These are phyloP conservation scores for Pseudoatta argentina DNA, from an alignment of 1,140 invertebrate genomes.

Conservation along the genomic window DNA sequence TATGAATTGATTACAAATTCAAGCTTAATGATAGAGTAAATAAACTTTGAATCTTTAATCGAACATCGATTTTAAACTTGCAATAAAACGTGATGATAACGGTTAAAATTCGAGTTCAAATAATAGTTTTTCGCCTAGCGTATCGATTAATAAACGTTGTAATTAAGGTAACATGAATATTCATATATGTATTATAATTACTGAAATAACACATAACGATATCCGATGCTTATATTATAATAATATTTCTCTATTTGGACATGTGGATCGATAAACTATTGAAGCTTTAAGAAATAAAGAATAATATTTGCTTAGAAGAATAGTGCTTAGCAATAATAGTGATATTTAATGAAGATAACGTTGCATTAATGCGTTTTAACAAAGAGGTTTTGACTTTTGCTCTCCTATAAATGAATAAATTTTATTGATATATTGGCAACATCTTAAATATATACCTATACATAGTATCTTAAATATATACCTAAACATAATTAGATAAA, in stretches of 20 bases:
- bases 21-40: constrained; percentile 54
- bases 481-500: not conserved
- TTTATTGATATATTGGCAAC: not conserved
- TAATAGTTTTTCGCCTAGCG: constrained; percentile 36
- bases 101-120: constrained; percentile 58
- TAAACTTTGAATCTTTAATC: constrained; percentile 61
- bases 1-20: constrained; percentile 43
- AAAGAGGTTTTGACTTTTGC: not conserved
- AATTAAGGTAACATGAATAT: constrained; percentile 61
- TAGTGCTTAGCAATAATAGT: not conserved
- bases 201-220: constrained; percentile 53
- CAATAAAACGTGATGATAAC: constrained; percentile 42
- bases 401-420: not conserved
- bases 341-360: not conserved
- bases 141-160: constrained; percentile 64
- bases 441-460: not conserved
- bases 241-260: constrained; percentile 42
- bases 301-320: constrained; percentile 2
- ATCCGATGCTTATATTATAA: constrained; percentile 37
- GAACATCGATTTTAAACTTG: constrained; percentile 48
- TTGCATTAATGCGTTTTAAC: constrained; percentile 4
- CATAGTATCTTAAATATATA: not conserved
- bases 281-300: not conserved
- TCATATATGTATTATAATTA: constrained; percentile 57
- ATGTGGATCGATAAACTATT: constrained; percentile 49